These are phyloP conservation scores for Xiphorhynchus erythropygius DNA, from an alignment of 2,797 vertebrate genomes.

Conservation along the genomic window DNA sequence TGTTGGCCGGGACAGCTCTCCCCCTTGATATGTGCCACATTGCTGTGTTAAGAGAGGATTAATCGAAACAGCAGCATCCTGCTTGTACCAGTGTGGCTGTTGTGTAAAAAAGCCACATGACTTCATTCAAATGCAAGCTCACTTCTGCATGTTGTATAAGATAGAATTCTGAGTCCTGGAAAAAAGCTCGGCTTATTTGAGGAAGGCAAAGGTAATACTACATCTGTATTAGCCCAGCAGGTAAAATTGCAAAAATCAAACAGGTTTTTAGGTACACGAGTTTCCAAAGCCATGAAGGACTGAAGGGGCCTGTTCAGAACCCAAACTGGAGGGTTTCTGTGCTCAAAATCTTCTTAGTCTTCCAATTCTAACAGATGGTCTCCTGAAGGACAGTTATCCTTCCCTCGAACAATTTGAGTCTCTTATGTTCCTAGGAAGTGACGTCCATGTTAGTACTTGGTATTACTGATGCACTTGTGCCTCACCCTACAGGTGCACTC, in stretches of 20 bases:
- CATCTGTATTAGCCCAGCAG: not conserved
- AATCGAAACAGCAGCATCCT: not conserved
- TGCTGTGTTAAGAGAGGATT: not conserved
- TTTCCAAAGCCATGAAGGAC: not conserved
- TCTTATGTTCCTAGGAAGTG: not conserved
- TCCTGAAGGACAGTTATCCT: not conserved
- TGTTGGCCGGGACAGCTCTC: not conserved
- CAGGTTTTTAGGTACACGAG: not conserved
- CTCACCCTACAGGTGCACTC: not conserved
- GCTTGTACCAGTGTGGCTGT: rapidly evolving
- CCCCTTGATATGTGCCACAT: rapidly evolving
- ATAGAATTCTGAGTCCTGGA: not conserved
- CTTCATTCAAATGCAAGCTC: not conserved
- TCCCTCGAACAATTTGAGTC: not conserved
- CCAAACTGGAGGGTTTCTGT: not conserved
- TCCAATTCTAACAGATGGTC: not conserved
- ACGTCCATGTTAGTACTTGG: not conserved
- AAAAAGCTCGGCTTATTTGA: not conserved
- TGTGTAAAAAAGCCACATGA: not conserved
- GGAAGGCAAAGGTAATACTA: not conserved
- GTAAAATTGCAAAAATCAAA: not conserved
- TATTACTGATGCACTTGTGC: not conserved
- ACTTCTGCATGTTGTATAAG: not conserved
- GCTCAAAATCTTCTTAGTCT: not conserved
- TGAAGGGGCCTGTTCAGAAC: not conserved